A percentile compares a stretch with the other conserved stretches of the same genome.
Conservation (phyloP, 2,888 invertebrate genomes). For the Andrena fulva region DNA sequence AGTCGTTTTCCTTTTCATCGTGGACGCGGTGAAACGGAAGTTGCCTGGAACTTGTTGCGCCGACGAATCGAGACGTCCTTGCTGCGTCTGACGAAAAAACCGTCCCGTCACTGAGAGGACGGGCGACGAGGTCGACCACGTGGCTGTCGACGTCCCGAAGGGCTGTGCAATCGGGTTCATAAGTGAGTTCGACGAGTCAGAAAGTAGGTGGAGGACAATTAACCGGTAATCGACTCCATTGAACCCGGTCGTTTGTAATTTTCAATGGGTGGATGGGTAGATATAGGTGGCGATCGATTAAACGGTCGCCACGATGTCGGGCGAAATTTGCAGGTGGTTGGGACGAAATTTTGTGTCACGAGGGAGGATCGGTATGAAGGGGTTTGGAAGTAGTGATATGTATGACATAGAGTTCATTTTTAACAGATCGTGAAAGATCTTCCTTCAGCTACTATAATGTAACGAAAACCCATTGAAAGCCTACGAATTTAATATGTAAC, state of each 20-base stretch:
- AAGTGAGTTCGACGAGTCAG: background rate
- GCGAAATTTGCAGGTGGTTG: background rate
- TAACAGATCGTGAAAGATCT: background rate
- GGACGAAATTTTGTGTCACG: background rate
- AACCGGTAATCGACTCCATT: conserved; percentile 46
- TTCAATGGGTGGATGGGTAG: background rate
- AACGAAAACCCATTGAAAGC: background rate
- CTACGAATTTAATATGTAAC: no score
- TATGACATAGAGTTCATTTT: background rate
- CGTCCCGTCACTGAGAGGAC: background rate
- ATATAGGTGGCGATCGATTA: background rate
- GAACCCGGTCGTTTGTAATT: conserved; percentile 51
- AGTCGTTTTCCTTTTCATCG: conserved; percentile 61
- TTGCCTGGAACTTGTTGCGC: conserved; percentile 62
- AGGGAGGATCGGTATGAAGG: background rate
- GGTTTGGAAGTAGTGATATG: background rate
- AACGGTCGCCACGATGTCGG: background rate
- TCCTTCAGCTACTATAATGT: background rate
- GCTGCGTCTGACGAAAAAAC: conserved; percentile 29
- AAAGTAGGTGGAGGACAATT: background rate
- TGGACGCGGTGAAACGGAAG: conserved; percentile 51
- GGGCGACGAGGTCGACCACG: background rate
- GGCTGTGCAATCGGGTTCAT: background rate
- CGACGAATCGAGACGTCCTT: conserved; percentile 16
- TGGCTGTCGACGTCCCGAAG: background rate